Conservation (phyloP, 2,797 vertebrate genomes). For the Micrastur ruficollis region DNA sequence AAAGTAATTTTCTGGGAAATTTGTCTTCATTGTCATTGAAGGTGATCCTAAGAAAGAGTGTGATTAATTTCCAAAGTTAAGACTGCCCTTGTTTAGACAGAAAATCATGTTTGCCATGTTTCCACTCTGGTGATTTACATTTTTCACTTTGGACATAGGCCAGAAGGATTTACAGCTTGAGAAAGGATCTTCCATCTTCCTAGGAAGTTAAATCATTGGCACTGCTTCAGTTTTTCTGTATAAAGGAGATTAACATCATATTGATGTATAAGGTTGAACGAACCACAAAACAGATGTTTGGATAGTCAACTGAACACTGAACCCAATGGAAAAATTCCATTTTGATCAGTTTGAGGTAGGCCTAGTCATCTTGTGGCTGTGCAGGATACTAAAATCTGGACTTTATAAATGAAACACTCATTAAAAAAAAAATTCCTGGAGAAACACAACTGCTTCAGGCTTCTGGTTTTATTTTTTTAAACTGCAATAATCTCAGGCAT, state of each 20-base stretch:
- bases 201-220: conserved; percentile 45
- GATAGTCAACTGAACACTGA: conserved; percentile 33
- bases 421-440: not conserved
- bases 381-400: conserved; percentile 15
- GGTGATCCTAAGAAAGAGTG: conserved; percentile 8
- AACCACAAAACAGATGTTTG: conserved; percentile 68
- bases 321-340: conserved; percentile 55
- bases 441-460: not conserved
- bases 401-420: conserved; percentile 25
- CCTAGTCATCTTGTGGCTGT: conserved; percentile 1
- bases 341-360: conserved; percentile 55
- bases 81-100: conserved; percentile 12
- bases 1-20: not conserved
- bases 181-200: conserved; percentile 51
- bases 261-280: conserved; percentile 43
- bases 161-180: conserved; percentile 56
- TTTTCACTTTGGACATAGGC: conserved; percentile 25
- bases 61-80: conserved; percentile 28
- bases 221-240: conserved; percentile 49
- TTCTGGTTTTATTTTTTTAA: not conserved
- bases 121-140: conserved; percentile 32
- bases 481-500: not conserved
- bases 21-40: conserved; percentile 17
- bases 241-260: conserved; percentile 57
- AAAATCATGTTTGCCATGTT: conserved; percentile 44